Evolutionary conservation across 2,113 vertebrate species (phyloP).

Genomic region (Pyxicephalus adspersus): DNA sequence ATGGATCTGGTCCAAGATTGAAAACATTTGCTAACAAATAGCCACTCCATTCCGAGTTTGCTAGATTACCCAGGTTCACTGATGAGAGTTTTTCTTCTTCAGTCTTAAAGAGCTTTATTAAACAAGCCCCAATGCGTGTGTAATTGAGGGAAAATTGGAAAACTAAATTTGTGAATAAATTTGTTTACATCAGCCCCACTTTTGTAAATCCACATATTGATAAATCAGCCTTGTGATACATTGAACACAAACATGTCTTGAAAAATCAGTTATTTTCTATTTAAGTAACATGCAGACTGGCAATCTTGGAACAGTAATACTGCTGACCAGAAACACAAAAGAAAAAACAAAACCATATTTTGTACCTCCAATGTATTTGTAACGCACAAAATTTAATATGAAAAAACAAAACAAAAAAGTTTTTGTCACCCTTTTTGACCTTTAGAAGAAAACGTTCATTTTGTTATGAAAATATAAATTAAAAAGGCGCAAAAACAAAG

Average conservation of each 20-base stretch:
- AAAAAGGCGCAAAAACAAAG: slow-evolving; percentile 24
- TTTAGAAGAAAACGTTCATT: slow-evolving; percentile 25
- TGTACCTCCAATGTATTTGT: slow-evolving; percentile 3
- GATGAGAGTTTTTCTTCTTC: too few species aligned
- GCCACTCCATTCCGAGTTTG: too few species aligned
- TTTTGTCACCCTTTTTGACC: slow-evolving; percentile 37
- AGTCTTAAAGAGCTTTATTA: too few species aligned
- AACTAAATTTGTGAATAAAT: too few species aligned
- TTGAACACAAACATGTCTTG: background rate
- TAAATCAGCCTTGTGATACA: background rate
- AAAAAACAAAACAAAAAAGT: slow-evolving; percentile 6
- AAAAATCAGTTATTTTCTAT: background rate
- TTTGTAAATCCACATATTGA: too few species aligned
- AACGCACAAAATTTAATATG: background rate
- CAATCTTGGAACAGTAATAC: background rate
- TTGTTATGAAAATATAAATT: slow-evolving; percentile 51
- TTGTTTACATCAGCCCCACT: too few species aligned
- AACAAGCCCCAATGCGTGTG: too few species aligned
- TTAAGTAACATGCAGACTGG: background rate
- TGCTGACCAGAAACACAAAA: background rate
- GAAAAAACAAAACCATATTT: background rate
- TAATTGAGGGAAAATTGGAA: too few species aligned
- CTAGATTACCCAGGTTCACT: too few species aligned
- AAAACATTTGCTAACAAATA: too few species aligned
- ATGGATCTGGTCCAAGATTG: too few species aligned